phyloP scores from a whole-genome alignment of 1,140 invertebrate genomes.

The Drosophila navojoa region DNA sequence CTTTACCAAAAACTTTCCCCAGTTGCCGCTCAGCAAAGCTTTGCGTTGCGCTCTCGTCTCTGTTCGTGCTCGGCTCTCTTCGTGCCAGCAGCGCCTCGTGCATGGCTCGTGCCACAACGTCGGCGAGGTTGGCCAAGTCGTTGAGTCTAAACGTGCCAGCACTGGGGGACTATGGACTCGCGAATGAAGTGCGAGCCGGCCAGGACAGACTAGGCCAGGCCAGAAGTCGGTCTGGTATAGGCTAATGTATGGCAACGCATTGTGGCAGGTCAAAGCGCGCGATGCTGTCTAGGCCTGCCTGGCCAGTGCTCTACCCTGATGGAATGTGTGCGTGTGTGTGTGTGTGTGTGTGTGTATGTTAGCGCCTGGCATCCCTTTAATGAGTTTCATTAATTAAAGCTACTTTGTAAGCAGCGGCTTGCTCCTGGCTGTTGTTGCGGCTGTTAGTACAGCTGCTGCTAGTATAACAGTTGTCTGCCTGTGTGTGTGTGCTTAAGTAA shows the following conservation, averaged over 20 bases:
- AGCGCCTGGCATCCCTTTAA: slow-evolving; percentile 61
- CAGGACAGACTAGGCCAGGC: slow-evolving; percentile 21
- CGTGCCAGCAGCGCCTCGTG: slow-evolving; percentile 18
- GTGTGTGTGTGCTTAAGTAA: slow-evolving; percentile 58
- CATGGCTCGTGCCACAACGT: slow-evolving; percentile 31
- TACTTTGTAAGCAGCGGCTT: slow-evolving; percentile 68
- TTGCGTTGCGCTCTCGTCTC: neutral
- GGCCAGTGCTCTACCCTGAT: slow-evolving; percentile 8
- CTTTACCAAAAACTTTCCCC: slow-evolving; percentile 6
- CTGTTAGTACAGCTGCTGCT: slow-evolving; percentile 35
- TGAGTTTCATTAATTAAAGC: slow-evolving; percentile 82
- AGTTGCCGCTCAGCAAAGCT: slow-evolving; percentile 1
- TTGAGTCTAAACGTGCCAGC: neutral
- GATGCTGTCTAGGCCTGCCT: slow-evolving; percentile 45
- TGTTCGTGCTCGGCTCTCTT: slow-evolving; percentile 2
- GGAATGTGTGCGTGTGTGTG: slow-evolving; percentile 19
- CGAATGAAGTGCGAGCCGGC: slow-evolving; percentile 34
- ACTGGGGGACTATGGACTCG: slow-evolving; percentile 7
- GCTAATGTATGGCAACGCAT: slow-evolving; percentile 73
- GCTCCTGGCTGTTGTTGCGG: slow-evolving; percentile 34
- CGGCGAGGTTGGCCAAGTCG: slow-evolving; percentile 46
- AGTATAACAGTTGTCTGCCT: slow-evolving; percentile 28
- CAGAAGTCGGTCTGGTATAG: slow-evolving; percentile 40
- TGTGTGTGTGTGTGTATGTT: slow-evolving; percentile 3
- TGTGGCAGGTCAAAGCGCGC: slow-evolving; percentile 78